phyloP scores from a whole-genome alignment of 35 echinoderm and acorn worm genomes.

The Hemicentrotus pulcherrimus region DNA sequence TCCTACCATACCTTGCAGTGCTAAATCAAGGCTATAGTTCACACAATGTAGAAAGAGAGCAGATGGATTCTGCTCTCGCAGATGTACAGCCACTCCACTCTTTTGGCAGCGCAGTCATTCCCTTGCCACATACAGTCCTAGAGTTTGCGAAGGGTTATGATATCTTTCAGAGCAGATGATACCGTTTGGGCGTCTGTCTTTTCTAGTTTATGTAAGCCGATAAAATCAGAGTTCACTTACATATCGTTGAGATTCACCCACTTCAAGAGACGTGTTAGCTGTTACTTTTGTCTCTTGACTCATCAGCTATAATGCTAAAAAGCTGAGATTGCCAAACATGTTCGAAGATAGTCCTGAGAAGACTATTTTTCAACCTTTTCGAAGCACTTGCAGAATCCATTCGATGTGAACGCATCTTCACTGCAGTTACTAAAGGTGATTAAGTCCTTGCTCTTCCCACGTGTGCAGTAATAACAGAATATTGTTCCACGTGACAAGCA shows the following conservation, averaged over 20 bases:
- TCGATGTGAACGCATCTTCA: neutral
- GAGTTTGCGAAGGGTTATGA: neutral
- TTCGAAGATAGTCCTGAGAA: neutral
- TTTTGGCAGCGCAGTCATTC: neutral
- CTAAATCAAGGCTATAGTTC: slow-evolving; percentile 22
- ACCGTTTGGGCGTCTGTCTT: neutral
- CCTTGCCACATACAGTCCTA: neutral
- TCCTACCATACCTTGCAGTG: neutral
- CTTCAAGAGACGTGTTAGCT: neutral
- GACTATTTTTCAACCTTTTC: neutral
- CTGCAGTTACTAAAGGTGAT: neutral
- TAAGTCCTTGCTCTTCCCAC: neutral
- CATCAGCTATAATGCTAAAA: neutral
- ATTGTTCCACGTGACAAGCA: neutral
- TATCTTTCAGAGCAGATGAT: neutral
- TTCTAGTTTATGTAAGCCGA: neutral
- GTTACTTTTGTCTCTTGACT: neutral
- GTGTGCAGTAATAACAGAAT: neutral
- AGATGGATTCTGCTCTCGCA: neutral
- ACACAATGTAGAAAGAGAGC: neutral
- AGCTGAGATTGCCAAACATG: neutral
- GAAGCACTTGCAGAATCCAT: neutral
- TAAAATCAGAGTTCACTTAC: neutral
- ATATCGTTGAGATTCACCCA: neutral
- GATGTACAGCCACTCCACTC: neutral